Conservation (phyloP, 2,113 vertebrate species). For the Vulpes ferrilata region DNA sequence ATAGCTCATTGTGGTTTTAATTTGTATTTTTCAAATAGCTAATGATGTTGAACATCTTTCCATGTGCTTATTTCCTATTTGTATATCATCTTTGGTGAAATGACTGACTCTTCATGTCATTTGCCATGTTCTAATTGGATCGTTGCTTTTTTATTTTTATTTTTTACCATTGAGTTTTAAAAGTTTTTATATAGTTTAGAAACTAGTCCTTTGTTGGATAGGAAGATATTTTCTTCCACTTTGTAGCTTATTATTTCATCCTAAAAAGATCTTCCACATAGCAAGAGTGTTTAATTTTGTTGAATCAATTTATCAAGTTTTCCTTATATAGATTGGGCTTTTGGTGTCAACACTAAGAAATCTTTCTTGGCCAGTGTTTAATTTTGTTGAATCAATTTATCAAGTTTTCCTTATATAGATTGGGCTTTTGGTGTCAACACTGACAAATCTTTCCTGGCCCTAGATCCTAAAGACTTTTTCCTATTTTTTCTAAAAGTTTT, state of each 20-base stretch:
- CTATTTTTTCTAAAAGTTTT: not conserved
- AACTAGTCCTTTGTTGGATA: slow-evolving; percentile 21
- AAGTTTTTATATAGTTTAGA: slow-evolving; percentile 38
- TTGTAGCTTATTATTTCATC: not conserved
- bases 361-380: not conserved
- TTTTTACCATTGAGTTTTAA: not conserved
- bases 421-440: not conserved
- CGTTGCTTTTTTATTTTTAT: not conserved
- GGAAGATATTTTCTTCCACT: not conserved
- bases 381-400: slow-evolving; percentile 4
- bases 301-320: slow-evolving; percentile 12
- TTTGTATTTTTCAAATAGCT: not conserved
- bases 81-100: not conserved
- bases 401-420: not conserved
- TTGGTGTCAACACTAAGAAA: slow-evolving; percentile 16
- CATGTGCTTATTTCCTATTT: not conserved
- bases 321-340: not conserved
- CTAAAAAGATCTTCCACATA: not conserved
- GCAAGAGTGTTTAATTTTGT: not conserved
- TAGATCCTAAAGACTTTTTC: not conserved
- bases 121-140: not conserved
- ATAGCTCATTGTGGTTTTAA: not conserved
- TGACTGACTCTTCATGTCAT: not conserved
- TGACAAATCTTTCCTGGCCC: not conserved
- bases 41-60: not conserved